A percentile compares a stretch with the other conserved stretches of the same genome.
Conservation (phyloP, 2,113 vertebrate species). For the Xiphophorus couchianus region DNA sequence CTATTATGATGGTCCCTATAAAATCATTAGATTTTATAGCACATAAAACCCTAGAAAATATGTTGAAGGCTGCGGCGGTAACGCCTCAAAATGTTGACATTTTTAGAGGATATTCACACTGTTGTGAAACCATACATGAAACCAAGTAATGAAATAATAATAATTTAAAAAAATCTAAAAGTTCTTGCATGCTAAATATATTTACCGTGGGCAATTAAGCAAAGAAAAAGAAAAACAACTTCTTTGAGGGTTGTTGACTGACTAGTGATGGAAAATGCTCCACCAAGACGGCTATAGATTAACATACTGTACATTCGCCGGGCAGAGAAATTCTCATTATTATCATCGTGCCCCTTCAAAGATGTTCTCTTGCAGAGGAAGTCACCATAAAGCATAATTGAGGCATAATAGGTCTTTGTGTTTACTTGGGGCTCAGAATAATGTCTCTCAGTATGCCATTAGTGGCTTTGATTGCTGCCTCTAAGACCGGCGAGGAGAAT, state of each 20-base stretch:
- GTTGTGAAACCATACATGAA: too few relatives aligned
- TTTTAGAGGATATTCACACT: too few relatives aligned
- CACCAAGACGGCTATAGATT: constrained; percentile 27
- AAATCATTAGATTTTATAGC: too few relatives aligned
- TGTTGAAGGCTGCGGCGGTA: too few relatives aligned
- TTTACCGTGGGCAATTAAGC: constrained; percentile 1
- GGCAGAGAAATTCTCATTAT: constrained; percentile 62
- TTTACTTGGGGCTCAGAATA: constrained; percentile 61
- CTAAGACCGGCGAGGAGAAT: constrained; percentile 30
- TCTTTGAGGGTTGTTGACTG: constrained; percentile 20
- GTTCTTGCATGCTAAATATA: neutral
- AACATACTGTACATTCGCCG: constrained; percentile 43
- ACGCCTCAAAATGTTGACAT: too few relatives aligned
- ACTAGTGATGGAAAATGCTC: constrained; percentile 24
- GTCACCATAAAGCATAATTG: constrained; percentile 50
- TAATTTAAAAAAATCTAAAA: neutral
- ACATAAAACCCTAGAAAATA: too few relatives aligned
- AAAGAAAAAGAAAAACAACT: neutral
- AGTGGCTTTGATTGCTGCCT: constrained; percentile 58
- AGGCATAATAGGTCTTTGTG: constrained; percentile 48
- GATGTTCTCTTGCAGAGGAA: constrained; percentile 35
- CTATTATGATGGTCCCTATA: neutral
- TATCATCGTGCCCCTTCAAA: constrained; percentile 49
- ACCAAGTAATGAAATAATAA: neutral
- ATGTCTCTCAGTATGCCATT: constrained; percentile 56